Evolutionary conservation across 2,888 invertebrate genomes (phyloP), one percentile per base, ranked within the genome.

Genomic region (Hirtodrosophila cameraria): DNA sequence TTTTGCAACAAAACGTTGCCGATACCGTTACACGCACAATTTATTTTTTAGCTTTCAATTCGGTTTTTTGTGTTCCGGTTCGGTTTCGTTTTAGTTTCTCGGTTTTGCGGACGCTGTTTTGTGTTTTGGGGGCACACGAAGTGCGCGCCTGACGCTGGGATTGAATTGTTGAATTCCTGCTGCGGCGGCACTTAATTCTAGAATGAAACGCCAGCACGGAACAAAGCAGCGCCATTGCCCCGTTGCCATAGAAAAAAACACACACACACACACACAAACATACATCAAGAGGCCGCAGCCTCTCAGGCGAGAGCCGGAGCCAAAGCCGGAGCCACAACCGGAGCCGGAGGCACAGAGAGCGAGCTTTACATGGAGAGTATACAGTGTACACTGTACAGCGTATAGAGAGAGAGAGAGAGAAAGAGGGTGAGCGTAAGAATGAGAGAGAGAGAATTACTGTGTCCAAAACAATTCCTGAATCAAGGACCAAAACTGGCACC

Each of bases 141-240:
- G 69, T 42, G 76, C 78, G 75, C 80, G 75, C 74, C 69, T 70
- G 49, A 70, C 71, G 69, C 69, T 75, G 60, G 65, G 42, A 66
- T 36, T 39, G n/a, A n/a, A n/a, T 54, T 75, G 42, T 52, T 42
- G 72, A n/a, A 83, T 68, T 88, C 89, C 88, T 89, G 84, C 88
- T 84, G 73, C 86, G 80, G 82, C 90, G 88, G 89, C 86, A 88
- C 88, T 90, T 89, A 88, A 87, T 86, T 84, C 84, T 87, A 86
- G 90, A 89, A 89, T 90, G 86, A 78, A 68, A 73, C 60, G 48
- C 13, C 59, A 57, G 53, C 58, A 55, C 73, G 69, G 61, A 49
- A 50, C 62, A 53, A 57, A 74, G 74, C 78, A 74, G 64, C 69
- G 74, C 64, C 61, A 42, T 53, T 59, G 76, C 55, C 50, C 55